phyloP scores from a whole-genome alignment of 2,797 vertebrate genomes.

The Poecilia gillii region DNA sequence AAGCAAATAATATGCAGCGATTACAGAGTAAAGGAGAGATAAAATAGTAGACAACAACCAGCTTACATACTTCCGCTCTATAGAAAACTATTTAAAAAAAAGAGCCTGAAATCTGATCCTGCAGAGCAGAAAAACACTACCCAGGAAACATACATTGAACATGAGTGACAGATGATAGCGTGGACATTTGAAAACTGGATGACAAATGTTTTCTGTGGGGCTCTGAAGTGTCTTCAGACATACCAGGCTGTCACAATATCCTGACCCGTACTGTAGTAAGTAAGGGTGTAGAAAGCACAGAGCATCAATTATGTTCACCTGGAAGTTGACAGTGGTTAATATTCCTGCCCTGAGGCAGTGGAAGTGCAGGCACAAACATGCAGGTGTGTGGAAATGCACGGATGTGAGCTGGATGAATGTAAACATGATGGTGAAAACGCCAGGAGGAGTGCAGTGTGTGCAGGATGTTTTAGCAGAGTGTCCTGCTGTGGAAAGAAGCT shows the following conservation, averaged over 20 bases:
- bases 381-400: conserved; percentile 4
- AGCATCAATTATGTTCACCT: conserved; percentile 56
- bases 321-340: conserved; percentile 41
- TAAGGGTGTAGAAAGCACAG: conserved; percentile 37
- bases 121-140: background rate
- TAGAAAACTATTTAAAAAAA: background rate
- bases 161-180: conserved; percentile 44
- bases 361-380: conserved; percentile 53
- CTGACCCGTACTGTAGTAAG: conserved; percentile 20
- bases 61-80: background rate
- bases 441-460: conserved; percentile 17
- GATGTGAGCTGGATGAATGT: conserved; percentile 21
- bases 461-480: background rate
- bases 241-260: conserved; percentile 43
- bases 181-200: conserved; percentile 16
- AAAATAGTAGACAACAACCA: background rate
- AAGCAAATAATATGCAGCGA: background rate
- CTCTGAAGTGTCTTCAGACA: conserved; percentile 22
- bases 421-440: conserved; percentile 33
- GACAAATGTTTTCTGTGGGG: conserved; percentile 28
- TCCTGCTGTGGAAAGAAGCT: background rate
- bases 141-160: conserved; percentile 10
- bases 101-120: conserved; percentile 27
- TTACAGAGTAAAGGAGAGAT: too few species aligned
- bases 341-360: conserved; percentile 41